Conservation (phyloP, 2,113 vertebrate genomes). For the Bungarus multicinctus region DNA sequence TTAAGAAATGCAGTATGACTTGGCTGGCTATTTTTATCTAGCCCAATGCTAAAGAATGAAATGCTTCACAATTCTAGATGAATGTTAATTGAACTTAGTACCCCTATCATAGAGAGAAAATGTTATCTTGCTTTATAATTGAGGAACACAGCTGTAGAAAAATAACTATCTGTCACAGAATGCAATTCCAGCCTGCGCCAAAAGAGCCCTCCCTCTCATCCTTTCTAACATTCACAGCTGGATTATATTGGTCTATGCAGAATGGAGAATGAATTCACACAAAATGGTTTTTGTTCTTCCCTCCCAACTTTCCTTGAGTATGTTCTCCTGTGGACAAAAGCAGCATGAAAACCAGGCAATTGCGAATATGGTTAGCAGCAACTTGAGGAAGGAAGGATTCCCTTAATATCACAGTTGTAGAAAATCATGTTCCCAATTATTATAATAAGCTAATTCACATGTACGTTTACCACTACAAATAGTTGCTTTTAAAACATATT, state of each 20-base stretch:
- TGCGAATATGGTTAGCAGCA: not conserved
- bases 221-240: not conserved
- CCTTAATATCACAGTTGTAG: not conserved
- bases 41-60: not conserved
- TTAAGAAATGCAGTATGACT: not conserved
- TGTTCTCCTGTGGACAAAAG: not conserved
- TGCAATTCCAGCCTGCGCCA: not conserved
- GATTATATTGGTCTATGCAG: not conserved
- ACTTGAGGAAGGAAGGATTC: not conserved
- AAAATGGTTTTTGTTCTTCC: not conserved
- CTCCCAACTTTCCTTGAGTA: not conserved
- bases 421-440: not conserved
- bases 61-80: not conserved
- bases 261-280: not conserved
- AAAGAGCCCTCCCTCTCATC: not conserved
- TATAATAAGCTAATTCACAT: not conserved
- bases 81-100: not conserved
- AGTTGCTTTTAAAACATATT: not conserved
- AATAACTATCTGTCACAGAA: not conserved
- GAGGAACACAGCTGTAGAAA: not conserved
- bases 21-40: not conserved
- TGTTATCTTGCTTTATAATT: not conserved
- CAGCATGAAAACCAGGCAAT: not conserved
- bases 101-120: not conserved
- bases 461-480: not conserved